Evolutionary conservation across 1,140 invertebrate genomes (phyloP).

Genomic region (Atta texana): DNA sequence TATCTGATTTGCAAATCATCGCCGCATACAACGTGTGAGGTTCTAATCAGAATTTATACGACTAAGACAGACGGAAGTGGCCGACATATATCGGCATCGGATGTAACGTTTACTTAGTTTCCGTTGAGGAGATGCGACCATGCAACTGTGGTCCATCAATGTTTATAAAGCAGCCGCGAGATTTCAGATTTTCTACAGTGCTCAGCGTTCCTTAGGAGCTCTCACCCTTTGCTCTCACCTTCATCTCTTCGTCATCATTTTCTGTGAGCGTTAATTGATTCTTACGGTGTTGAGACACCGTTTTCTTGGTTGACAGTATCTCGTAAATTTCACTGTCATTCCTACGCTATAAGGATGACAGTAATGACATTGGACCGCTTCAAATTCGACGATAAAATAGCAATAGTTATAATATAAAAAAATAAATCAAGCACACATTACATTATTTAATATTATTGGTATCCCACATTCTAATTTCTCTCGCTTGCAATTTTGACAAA

Average conservation of each 20-base stretch:
- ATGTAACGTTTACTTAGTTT: slow-evolving; percentile 76
- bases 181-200: not conserved
- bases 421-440: slow-evolving; percentile 20
- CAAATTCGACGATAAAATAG: not conserved
- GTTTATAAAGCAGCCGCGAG: slow-evolving; percentile 56
- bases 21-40: slow-evolving; percentile 50
- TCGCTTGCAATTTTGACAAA: not conserved
- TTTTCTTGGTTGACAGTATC: slow-evolving; percentile 2
- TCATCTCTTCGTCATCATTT: not conserved
- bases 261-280: slow-evolving; percentile 65
- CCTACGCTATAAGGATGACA: not conserved
- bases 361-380: not conserved
- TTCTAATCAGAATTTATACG: slow-evolving; percentile 76
- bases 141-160: slow-evolving; percentile 37
- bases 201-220: not conserved
- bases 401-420: slow-evolving; percentile 32
- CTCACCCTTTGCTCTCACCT: not conserved
- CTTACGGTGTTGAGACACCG: slow-evolving; percentile 17
- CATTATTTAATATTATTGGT: not conserved
- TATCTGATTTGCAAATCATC: slow-evolving; percentile 67
- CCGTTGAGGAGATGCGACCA: slow-evolving; percentile 23
- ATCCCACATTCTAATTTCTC: not conserved
- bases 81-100: slow-evolving; percentile 77
- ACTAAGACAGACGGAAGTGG: slow-evolving; percentile 75
- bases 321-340: slow-evolving; percentile 54